Evolutionary conservation across 2,888 invertebrate genomes (phyloP).

Genomic region (Erpobdella octoculata): DNA sequence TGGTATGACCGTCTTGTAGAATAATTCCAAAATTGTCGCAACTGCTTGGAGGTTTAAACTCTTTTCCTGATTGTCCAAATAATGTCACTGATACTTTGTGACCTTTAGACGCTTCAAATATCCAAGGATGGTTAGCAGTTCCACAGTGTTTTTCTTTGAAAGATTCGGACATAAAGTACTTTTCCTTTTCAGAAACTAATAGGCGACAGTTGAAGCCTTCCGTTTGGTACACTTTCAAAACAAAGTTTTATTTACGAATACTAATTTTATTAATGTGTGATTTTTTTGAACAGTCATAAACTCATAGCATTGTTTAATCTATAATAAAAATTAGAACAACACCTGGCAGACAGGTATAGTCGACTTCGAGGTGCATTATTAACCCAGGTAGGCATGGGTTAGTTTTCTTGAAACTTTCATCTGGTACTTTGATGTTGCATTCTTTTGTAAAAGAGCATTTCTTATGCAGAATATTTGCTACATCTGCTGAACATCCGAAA

Average conservation of each 20-base stretch:
- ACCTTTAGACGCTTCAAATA: neutral
- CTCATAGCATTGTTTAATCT: too few relatives aligned
- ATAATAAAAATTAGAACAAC: too few relatives aligned
- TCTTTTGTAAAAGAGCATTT: constrained; percentile 4
- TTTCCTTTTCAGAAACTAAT: neutral
- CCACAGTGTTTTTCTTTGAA: neutral
- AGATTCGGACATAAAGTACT: neutral
- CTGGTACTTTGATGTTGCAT: neutral
- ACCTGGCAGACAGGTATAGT: neutral
- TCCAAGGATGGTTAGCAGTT: neutral
- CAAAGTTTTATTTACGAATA: neutral
- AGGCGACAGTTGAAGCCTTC: neutral
- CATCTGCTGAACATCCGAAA: neutral
- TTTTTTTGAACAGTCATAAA: neutral
- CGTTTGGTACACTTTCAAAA: neutral
- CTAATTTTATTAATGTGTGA: neutral
- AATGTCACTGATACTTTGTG: neutral
- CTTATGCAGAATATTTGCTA: neutral
- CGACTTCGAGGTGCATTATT: neutral
- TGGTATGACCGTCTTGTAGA: neutral
- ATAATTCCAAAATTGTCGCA: constrained; percentile 2
- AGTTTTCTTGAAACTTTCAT: neutral
- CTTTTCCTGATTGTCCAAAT: neutral
- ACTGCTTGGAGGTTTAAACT: too few relatives aligned
- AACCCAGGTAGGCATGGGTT: neutral